Evolutionary conservation across 2,797 vertebrate species (phyloP), one percentile per base, ranked within the genome.

Genomic region (Steatocranus sp.): DNA sequence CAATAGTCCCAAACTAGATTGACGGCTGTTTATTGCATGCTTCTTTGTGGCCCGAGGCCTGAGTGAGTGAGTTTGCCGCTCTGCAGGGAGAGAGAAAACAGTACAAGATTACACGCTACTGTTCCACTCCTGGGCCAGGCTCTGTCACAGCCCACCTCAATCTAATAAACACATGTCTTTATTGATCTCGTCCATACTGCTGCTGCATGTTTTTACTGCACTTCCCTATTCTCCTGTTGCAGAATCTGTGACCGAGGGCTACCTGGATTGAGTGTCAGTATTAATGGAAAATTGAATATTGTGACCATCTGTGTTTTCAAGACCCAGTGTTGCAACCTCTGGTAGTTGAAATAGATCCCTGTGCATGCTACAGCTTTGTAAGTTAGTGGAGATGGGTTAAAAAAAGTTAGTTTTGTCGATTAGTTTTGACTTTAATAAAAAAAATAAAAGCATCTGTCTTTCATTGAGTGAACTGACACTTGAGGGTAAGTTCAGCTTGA

Each of bases 161-260:
- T 94, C 95, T 93, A 94, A 94, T 93, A 93, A 94, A 93, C 94
- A 93, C 88, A 80, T 92, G 92, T 94, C 92, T 81, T 84, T 94
- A 95, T 95, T 92, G 94, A 95, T 95, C 94, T 56, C 9, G 73
- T 83, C 76, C 78, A 46, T 80, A 68, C 78, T 85, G 58, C 41
- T 56, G 58, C 58, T 53, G 58, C 58, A 48, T 77, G 54, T 8
- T 43, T 75, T 79, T 41, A 38, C 18, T 18, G 41, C 79, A 36
- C 73, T 73, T 80, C 32, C 20, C 32, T 51, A 17, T 32, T 58
- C 34, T 49, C 23, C 10, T 8, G 4, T 61, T 58, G 46, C 41
- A 79, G 58, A n/a, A 17, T 75, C 63, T 75, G 56, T 75, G 51
- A 75, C 81, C 2, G 7, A 50, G 17, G 5, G 1, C 38, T 79